Percentiles rank a stretch among this genome's conserved stretches.
phyloP scores from a whole-genome alignment of 2,113 vertebrate genomes.

The Onychostoma macrolepis region DNA sequence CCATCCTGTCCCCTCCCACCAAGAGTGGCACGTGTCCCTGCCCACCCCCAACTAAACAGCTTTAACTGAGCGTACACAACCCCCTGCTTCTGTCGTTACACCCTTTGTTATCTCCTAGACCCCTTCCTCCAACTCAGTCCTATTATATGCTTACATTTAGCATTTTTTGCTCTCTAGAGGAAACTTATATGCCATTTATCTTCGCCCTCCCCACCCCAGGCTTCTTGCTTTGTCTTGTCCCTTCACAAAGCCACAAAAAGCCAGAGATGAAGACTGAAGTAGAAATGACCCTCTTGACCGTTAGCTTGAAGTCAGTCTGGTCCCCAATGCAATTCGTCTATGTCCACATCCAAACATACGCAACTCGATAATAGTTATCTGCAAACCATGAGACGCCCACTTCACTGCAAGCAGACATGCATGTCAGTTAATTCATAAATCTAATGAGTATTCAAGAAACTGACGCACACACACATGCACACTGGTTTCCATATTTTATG shows the following conservation, averaged over 20 bases:
- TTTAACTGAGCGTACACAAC: conserved; percentile 58
- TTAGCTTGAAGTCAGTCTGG: conserved; percentile 63
- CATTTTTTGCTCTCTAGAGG: conserved; percentile 56
- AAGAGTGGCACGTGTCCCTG: conserved; percentile 66
- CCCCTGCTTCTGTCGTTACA: conserved; percentile 44
- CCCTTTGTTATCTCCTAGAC: conserved; percentile 46
- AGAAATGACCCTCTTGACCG: conserved; percentile 56
- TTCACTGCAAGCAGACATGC: conserved; percentile 38
- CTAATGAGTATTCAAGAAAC: background rate
- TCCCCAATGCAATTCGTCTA: conserved; percentile 15
- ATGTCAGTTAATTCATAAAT: conserved; percentile 16
- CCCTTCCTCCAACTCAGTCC: conserved; percentile 42
- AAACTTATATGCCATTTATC: conserved; percentile 65
- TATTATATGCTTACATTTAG: conserved; percentile 51
- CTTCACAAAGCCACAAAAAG: conserved; percentile 63
- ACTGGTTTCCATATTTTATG: too few species aligned
- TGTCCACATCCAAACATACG: conserved; percentile 42
- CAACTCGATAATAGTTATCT: conserved; percentile 37
- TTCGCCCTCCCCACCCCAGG: conserved; percentile 53
- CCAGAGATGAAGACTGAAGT: conserved; percentile 57
- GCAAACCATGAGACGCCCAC: conserved; percentile 41
- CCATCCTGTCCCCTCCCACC: background rate
- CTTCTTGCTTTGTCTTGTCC: conserved; percentile 49
- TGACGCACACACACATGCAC: background rate
- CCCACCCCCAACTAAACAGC: conserved; percentile 48